phyloP scores from a whole-genome alignment of 2,797 vertebrate genomes.

The Anguilla anguilla region DNA sequence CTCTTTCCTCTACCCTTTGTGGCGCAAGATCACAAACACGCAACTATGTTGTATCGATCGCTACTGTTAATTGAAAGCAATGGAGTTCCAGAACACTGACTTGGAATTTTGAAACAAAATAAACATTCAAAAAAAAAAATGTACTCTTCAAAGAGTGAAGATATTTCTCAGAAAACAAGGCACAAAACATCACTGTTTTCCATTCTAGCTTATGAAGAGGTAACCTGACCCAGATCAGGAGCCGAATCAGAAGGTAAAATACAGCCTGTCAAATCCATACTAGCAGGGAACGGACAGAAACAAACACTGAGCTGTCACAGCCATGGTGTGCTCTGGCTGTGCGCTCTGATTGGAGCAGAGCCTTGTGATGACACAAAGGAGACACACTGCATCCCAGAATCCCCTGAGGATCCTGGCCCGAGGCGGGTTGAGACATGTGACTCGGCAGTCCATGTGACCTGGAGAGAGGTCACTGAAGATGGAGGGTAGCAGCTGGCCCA shows the following conservation, averaged over 20 bases:
- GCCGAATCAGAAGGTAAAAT: constrained; percentile 39
- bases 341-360: not conserved
- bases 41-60: too few species aligned
- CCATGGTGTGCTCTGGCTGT: not conserved
- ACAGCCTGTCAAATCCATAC: not conserved
- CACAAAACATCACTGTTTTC: constrained; percentile 53
- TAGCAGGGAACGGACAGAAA: not conserved
- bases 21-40: too few species aligned
- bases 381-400: not conserved
- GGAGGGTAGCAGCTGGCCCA: constrained; percentile 32
- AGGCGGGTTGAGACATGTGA: constrained; percentile 46
- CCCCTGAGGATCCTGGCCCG: constrained; percentile 34
- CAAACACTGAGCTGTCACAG: not conserved
- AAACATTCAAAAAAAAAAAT: too few species aligned
- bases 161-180: constrained; percentile 61
- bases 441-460: constrained; percentile 43
- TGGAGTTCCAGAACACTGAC: too few species aligned
- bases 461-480: constrained; percentile 38
- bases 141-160: not conserved
- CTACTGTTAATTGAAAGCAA: too few species aligned
- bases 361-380: not conserved
- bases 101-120: too few species aligned
- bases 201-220: constrained; percentile 49
- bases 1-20: constrained; percentile 9
- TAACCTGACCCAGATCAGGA: constrained; percentile 47